Evolutionary conservation across 2,888 invertebrate genomes (phyloP), one percentile per base, ranked within the genome.

Genomic region (Itoplectis maculator): DNA sequence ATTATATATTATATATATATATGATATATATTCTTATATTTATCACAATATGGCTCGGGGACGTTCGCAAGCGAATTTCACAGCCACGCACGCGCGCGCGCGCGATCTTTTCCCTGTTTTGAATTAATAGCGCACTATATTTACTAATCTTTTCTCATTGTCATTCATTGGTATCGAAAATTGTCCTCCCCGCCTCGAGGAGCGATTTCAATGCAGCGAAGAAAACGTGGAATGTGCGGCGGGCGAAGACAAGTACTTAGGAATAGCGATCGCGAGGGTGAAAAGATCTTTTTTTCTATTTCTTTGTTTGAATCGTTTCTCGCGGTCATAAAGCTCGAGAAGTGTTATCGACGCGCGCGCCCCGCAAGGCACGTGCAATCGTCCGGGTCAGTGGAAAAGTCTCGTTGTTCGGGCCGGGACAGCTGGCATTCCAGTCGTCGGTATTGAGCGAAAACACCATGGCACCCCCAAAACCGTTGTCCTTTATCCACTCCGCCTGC

Each of bases 391-490:
- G 90, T 23, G 93, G 93, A 85, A 94, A 94, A 45, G 90, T 92
- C 86, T 90, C 84, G 56, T 82, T 73, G 9, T 35, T 65, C 23
- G 61, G 69, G 23, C 47, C 61, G 9, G 65, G 86, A 89, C 97
- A 97, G 18, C 92, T 90, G 4, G 95, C 95, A 72, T 93, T 93
- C 90, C 95, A 95, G 92, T 98, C 98, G 91, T 98, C 98, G 1
- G 95, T 94, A 90, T 97, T 97, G 29, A 98, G 93, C 9, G 96
- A 96, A 93, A 96, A 97, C 79, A 97, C 94, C 97, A 98, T 98
- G 5, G 96, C 96, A 42, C 98, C 98, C 65, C 96, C 96, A 86
- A 96, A 95, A 45, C 94, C 93, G 66, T 95, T 94, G 7, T 94
- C 93, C 88, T 94, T 94, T 0, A 96, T 95, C 92, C 94, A 97